phyloP scores from a whole-genome alignment of 2,113 vertebrate genomes.

The Callipepla squamata region DNA sequence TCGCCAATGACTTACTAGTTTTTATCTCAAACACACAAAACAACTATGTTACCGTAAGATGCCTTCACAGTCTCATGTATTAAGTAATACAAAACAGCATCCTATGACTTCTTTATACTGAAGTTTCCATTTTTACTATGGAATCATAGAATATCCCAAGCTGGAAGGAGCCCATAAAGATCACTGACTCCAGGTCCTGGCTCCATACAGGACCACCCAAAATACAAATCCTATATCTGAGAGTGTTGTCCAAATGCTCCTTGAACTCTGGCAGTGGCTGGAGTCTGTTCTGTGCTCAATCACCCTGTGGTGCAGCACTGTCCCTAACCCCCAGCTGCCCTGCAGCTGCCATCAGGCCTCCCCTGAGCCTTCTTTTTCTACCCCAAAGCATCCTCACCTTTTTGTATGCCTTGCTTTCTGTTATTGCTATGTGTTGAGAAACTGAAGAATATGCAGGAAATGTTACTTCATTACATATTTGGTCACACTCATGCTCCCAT shows the following conservation, averaged over 20 bases:
- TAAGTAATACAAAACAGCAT: neutral
- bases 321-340: too few species aligned
- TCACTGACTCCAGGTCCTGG: neutral
- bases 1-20: neutral
- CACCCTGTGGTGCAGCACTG: neutral
- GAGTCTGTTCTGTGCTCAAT: neutral
- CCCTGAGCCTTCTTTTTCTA: neutral
- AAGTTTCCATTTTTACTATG: neutral
- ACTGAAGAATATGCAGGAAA: neutral
- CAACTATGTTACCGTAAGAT: neutral
- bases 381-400: neutral
- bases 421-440: neutral
- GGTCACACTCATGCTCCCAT: neutral
- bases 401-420: neutral
- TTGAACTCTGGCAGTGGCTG: neutral
- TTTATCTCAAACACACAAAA: neutral
- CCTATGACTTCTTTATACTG: neutral
- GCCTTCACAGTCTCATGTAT: neutral
- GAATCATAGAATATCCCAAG: neutral
- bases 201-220: neutral
- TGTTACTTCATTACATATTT: neutral
- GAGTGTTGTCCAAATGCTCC: neutral
- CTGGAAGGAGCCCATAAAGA: neutral
- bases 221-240: neutral
- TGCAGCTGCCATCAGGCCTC: neutral